Base-by-base conservation (phyloP, 2,113 vertebrate species). In the Rynchops niger region DNA sequence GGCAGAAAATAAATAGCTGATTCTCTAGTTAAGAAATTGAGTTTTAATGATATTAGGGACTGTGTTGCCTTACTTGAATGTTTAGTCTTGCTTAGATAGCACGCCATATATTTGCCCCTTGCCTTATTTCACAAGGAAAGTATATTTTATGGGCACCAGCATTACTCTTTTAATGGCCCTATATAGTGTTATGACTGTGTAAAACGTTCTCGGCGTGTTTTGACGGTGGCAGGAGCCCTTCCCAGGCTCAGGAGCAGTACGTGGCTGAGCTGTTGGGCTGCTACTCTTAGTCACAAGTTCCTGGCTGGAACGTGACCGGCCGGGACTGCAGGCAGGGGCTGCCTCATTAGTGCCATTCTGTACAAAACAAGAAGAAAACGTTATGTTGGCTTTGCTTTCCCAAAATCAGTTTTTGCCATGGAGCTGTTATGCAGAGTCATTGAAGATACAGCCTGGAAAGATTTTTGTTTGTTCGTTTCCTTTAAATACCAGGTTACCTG, bases 1-100 rank as follows among this genome's bases (percentile, higher is more conserved):
- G 9, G 49, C 50, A 95, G 87, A 89, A 95, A 94, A 88, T 86
- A 94, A 97, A 93, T 58, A 94, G 66, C 45, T 58, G 66, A 8
- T 82, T 90, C 82, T 88, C 92, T 86, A 93, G 83, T 91, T 91
- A 96, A 97, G 88, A 78, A 79, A 81, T 73, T 29, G 77, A 86
- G 27, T 85, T 97, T 97, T 94, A 86, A 92, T 90, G 71, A 26
- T 61, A 49, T 56, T 76, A 50, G 70, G 67, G 56, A 61, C 34
- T 67, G 77, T 78, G 94, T 89, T 96, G 76, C 88, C 84, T 83
- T 86, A 59, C 27, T 53, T 84, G 43, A 58, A 43, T 80, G 12
- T 69, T 95, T 17, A 29, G 21, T 74, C 78, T 95, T 62, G 26
- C 62, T 80, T 86, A 74, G 29, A 22, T 45, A 55, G 22, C 16